Evolutionary conservation across 2,113 vertebrate genomes (phyloP).

Genomic region (Callipepla squamata): DNA sequence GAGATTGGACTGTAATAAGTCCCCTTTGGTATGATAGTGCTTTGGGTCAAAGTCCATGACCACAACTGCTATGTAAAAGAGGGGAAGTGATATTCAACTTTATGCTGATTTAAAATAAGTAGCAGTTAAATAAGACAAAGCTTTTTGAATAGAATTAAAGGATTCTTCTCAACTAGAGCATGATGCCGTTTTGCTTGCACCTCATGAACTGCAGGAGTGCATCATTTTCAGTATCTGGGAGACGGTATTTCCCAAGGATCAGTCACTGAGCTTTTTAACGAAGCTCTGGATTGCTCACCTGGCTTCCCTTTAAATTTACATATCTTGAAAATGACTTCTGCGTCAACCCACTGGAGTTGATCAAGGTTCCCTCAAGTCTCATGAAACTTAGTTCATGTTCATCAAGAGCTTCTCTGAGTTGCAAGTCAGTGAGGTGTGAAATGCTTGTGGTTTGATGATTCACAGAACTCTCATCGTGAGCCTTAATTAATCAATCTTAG

Average conservation of each 20-base stretch:
- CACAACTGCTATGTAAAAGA: background rate
- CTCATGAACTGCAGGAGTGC: background rate
- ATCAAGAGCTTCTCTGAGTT: conserved; percentile 68
- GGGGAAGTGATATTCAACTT: background rate
- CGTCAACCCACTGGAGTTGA: conserved; percentile 54
- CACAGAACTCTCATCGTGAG: conserved; percentile 69
- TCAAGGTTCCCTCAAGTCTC: conserved; percentile 68
- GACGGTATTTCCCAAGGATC: conserved; percentile 5
- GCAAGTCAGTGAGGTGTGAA: conserved; percentile 75
- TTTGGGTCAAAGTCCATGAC: background rate
- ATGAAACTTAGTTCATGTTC: conserved; percentile 60
- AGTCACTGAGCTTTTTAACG: background rate
- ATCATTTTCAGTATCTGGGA: background rate
- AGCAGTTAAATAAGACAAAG: background rate
- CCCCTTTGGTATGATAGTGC: background rate
- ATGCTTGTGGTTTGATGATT: conserved; percentile 71
- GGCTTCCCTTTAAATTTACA: conserved; percentile 62
- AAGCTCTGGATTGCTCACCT: conserved; percentile 45
- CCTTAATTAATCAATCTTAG: conserved; percentile 73
- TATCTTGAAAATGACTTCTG: conserved; percentile 63
- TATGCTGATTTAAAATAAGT: background rate
- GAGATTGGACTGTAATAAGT: background rate
- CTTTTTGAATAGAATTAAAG: background rate
- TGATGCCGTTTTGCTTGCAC: background rate
- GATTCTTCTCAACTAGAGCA: background rate